These are phyloP conservation scores for Coelopa frigida DNA, from an alignment of 1,140 invertebrate genomes.

Conservation along the genomic window DNA sequence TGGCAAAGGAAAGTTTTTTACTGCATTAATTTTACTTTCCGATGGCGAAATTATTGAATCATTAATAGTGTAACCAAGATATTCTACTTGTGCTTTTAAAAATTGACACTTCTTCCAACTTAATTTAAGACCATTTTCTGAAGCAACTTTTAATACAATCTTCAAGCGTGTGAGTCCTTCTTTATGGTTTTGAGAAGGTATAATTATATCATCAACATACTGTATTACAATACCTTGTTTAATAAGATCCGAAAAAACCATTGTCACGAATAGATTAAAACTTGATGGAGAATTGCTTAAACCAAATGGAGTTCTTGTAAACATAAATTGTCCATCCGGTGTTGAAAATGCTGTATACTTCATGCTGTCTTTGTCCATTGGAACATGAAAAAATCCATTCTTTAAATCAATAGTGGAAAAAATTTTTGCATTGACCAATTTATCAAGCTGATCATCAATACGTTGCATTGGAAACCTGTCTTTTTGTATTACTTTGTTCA, in stretches of 20 bases:
- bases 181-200: constrained; percentile 17
- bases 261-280: too few species aligned
- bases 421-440: too few species aligned
- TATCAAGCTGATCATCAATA: too few species aligned
- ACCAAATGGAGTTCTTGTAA: constrained; percentile 47
- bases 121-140: constrained; percentile 33
- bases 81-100: constrained; percentile 29
- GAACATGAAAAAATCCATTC: constrained; percentile 36
- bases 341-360: constrained; percentile 42
- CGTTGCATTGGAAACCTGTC: too few species aligned
- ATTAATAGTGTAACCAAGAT: constrained; percentile 28
- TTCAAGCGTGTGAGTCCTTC: constrained; percentile 17
- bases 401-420: constrained; percentile 32
- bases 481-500: too few species aligned
- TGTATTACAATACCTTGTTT: too few species aligned
- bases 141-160: constrained; percentile 19
- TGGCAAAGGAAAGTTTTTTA: constrained; percentile 21
- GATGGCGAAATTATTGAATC: constrained; percentile 27
- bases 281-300: constrained; percentile 29
- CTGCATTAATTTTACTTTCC: constrained; percentile 25
- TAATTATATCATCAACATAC: constrained; percentile 35
- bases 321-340: constrained; percentile 43
- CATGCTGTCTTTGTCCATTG: constrained; percentile 20
- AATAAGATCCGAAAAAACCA: too few species aligned
- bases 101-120: constrained; percentile 42